These are phyloP conservation scores for Hydractinia symbiolongicarpus DNA, from an alignment of 30 jellyfish, hydroid and myxozoan species.

Conservation along the genomic window DNA sequence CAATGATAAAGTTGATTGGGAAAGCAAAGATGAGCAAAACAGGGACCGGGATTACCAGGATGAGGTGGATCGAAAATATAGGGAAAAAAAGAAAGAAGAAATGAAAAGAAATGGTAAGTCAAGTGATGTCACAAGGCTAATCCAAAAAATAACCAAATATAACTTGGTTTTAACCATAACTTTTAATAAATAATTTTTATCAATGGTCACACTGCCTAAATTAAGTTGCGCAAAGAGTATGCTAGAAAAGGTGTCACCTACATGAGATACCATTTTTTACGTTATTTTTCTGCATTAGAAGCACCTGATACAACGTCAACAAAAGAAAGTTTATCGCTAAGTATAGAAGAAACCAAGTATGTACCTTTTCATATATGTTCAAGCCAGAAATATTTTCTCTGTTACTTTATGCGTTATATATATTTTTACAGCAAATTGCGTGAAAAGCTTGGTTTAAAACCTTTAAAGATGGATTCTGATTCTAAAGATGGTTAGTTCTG, in stretches of 20 bases:
- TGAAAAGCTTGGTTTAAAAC: slow-evolving; percentile 82
- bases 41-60: slow-evolving; percentile 74
- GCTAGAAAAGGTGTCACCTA: too few relatives aligned
- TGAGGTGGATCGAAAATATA: slow-evolving; percentile 69
- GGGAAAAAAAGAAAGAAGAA: slow-evolving; percentile 27
- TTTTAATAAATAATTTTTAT: too few relatives aligned
- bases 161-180: too few relatives aligned
- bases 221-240: too few relatives aligned
- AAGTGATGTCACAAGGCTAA: not conserved
- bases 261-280: too few relatives aligned
- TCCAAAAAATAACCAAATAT: too few relatives aligned
- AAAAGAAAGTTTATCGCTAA: slow-evolving; percentile 53
- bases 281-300: not conserved
- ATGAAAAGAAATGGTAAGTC: slow-evolving; percentile 27
- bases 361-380: not conserved
- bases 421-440: slow-evolving; percentile 63
- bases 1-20: slow-evolving; percentile 26
- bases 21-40: slow-evolving; percentile 42
- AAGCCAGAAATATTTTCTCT: not conserved
- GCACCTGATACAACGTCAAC: slow-evolving; percentile 22
- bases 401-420: not conserved
- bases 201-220: too few relatives aligned
- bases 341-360: slow-evolving; percentile 92
- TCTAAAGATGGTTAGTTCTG: slow-evolving; percentile 36
- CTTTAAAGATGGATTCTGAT: slow-evolving; percentile 53